Evolutionary conservation across 2,888 invertebrate species (phyloP), one percentile per base, ranked within the genome.

Genomic region (Cepaea hortensis): DNA sequence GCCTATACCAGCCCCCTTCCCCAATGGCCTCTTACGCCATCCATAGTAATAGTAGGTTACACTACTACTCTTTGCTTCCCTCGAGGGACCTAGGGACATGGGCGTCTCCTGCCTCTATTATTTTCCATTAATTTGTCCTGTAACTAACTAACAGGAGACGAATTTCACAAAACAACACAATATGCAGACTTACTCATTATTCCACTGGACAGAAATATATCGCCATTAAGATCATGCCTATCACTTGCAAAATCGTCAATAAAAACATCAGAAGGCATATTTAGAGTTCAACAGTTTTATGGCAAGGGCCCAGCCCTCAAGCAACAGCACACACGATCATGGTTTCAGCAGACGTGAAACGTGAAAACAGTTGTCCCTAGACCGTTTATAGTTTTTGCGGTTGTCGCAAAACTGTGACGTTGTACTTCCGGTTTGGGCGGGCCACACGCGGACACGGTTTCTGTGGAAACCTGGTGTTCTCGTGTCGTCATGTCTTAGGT

Each of bases 191-290:
- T n/a, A 86, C 86, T 82, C 86, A 86, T 86, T 46, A 86, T 50
- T 62, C 86, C 86, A 18, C 81, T 81, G 18, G 86, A 72, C 76
- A 86, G 46, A 81, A 86, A 86, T 23, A 86, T 62, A 48, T 86
- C 86, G 18, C 85, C 79, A 70, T 80, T 79, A 77, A 80, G 50
- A 79, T 85, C 80, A 5, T 62, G 62, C 35, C 62, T 80, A 61
- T 77, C 84, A 48, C 18, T 13, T 50, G 77, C 23, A 65, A 11
- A 48, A 11, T 80, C 80, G 18, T 85, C 85, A 48, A 85, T 62
- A 48, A 80, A 65, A 23, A 79, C 61, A 68, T 79, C 85, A 11
- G 85, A 85, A 46, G 84, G 48, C 84, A 84, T 84, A 6, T 23
- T 77, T 46, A 68, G 48, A 70, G 18, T 20, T 50, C 18, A 9